Evolutionary conservation across 1,140 invertebrate genomes (phyloP).

Genomic region (Megathymus violae): DNA sequence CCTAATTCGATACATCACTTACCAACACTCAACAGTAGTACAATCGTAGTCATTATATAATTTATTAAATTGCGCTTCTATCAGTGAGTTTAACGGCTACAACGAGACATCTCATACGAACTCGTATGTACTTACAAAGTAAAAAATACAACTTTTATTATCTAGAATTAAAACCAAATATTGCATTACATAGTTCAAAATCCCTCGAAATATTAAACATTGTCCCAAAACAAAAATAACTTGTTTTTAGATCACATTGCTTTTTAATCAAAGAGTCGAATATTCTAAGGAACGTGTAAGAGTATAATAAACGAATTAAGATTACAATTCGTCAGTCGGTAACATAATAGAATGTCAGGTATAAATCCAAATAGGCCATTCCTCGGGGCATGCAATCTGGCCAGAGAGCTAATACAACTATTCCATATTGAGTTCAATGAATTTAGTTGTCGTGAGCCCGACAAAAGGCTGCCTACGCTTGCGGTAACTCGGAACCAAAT

Average conservation of each 20-base stretch:
- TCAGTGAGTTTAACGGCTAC: too few relatives aligned
- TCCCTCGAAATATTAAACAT: too few relatives aligned
- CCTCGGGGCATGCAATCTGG: slow-evolving; percentile 35
- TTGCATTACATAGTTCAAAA: too few relatives aligned
- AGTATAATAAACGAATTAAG: slow-evolving; percentile 3
- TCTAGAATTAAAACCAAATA: too few relatives aligned
- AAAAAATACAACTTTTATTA: too few relatives aligned
- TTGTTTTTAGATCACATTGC: too few relatives aligned
- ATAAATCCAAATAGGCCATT: slow-evolving; percentile 29
- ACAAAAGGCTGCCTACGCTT: slow-evolving; percentile 39
- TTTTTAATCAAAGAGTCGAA: too few relatives aligned
- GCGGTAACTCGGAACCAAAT: slow-evolving; percentile 38
- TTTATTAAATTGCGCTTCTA: slow-evolving; percentile 14
- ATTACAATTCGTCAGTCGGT: slow-evolving; percentile 9
- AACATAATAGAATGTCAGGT: slow-evolving; percentile 19
- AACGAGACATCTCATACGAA: too few relatives aligned
- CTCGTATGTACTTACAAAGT: too few relatives aligned
- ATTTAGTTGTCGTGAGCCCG: slow-evolving; percentile 46
- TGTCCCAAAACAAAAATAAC: too few relatives aligned
- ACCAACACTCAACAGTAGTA: background rate
- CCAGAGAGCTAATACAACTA: slow-evolving; percentile 33
- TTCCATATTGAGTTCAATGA: slow-evolving; percentile 41
- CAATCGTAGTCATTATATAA: slow-evolving; percentile 16
- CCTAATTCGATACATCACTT: slow-evolving; percentile 10
- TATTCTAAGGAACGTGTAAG: too few relatives aligned